Evolutionary conservation across 2,113 vertebrate genomes (phyloP).

Genomic region (Rhegmatorhina hoffmannsi): DNA sequence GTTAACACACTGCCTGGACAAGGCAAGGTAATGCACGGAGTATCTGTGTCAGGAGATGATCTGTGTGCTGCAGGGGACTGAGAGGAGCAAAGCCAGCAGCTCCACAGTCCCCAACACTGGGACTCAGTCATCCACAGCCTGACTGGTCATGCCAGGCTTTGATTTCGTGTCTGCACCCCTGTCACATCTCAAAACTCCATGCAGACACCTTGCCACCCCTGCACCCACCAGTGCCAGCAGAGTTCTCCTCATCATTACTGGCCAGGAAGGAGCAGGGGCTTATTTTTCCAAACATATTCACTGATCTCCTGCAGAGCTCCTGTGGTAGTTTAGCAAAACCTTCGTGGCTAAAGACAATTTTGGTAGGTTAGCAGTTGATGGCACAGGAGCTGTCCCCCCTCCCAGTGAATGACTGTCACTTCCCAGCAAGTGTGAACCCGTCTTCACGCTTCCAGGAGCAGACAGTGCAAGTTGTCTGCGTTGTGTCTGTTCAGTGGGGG

Average conservation of each 20-base stretch:
- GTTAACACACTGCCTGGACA: accelerated
- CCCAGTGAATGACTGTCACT: neutral
- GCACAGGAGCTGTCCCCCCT: neutral
- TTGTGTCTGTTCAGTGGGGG: neutral
- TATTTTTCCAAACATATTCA: neutral
- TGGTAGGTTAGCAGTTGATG: neutral
- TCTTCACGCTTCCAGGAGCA: neutral
- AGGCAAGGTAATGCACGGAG: neutral
- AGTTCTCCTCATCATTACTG: neutral
- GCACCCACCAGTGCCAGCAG: accelerated
- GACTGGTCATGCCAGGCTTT: neutral
- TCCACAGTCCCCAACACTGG: accelerated
- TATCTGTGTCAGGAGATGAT: neutral
- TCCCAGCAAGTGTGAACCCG: neutral
- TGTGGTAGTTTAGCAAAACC: neutral
- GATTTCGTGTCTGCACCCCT: neutral
- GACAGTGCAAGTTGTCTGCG: neutral
- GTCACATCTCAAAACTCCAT: neutral
- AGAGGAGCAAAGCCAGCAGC: neutral
- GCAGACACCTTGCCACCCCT: neutral
- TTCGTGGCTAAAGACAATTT: neutral
- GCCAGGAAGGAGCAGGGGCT: accelerated
- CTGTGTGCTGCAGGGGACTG: neutral
- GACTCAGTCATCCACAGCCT: accelerated
- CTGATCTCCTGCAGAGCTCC: neutral